Base-by-base conservation (phyloP, 1,140 invertebrate genomes). In the Sesamia nonagrioides region DNA sequence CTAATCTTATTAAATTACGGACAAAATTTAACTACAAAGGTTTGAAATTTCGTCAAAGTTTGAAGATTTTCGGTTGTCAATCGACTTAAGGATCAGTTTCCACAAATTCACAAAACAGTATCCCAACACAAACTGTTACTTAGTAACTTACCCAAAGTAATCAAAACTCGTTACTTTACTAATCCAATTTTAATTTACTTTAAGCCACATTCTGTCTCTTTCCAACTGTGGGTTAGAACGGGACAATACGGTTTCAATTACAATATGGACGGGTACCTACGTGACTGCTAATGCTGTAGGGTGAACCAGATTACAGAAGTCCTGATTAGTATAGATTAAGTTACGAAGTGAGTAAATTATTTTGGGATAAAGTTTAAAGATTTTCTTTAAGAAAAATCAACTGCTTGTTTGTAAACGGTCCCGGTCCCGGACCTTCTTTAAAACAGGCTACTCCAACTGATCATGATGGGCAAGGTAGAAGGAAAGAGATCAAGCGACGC, bases 171-270 rank as follows among this genome's bases (percentile, higher is more conserved):
- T 63, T 63, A 63, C 35, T 42, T 9, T 42, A 42, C 15, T 63
- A 42, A 63, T 63, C 35, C 35, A 63, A 63, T 63, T 63, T 63
- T 63, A 63, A 63, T 63, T 40, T 40, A 63, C 15, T 63, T 63
- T 42, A 40, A 58, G 54, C 21, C 33, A 58, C 9, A 63, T 63
- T 63, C 37, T 11, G n/a, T 63, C 60, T 63, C 60, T 40, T 11
- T 63, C 33, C 18, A 42, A 63, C 37, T 15, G 15, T 8, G 17
- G 37, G 6, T 63, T 63, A 18, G 60, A 63, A 42, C 18, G 37
- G 60, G 60, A 63, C 7, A 11, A 2, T 18, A 18, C 4, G n/a
- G 4, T 63, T 63, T 42, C 60, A 63, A 63, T 63, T 63, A 63
- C 60, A 63, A 42, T 63, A 63, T 40, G 37, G 35, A 42, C n/a